Percentiles rank a stretch among this genome's conserved stretches.
Conservation (phyloP, 2,888 invertebrate species). For the Uloborus plumipes region DNA sequence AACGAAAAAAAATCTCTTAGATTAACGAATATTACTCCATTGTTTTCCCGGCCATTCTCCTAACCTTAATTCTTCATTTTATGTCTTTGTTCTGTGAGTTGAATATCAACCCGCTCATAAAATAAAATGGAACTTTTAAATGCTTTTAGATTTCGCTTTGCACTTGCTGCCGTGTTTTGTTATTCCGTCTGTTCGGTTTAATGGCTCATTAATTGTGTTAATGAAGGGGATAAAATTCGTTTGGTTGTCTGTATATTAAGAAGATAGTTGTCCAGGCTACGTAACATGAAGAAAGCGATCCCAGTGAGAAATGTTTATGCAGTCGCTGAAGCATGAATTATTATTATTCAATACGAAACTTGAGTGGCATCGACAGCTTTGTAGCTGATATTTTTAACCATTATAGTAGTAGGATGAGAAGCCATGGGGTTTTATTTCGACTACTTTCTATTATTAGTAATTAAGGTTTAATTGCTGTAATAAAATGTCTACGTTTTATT, state of each 20-base stretch:
- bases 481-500: too few species aligned
- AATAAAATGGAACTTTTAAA: constrained; percentile 7
- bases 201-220: constrained; percentile 14
- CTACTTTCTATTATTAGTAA: too few species aligned
- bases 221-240: neutral
- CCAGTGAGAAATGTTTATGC: neutral
- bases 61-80: constrained; percentile 30
- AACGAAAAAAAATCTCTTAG: neutral
- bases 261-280: neutral
- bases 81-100: constrained; percentile 3
- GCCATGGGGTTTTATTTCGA: too few species aligned
- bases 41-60: constrained; percentile 13
- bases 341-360: neutral
- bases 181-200: constrained; percentile 4
- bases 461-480: too few species aligned
- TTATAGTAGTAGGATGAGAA: too few species aligned
- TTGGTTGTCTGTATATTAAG: neutral
- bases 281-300: constrained; percentile 13
- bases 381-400: too few species aligned
- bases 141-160: neutral
- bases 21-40: constrained; percentile 33
- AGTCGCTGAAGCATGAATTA: constrained; percentile 16
- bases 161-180: too few species aligned
- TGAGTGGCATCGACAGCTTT: too few species aligned
- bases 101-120: constrained; percentile 18